Conservation (phyloP, 2,888 invertebrate species). For the Andrena hattorfiana region DNA sequence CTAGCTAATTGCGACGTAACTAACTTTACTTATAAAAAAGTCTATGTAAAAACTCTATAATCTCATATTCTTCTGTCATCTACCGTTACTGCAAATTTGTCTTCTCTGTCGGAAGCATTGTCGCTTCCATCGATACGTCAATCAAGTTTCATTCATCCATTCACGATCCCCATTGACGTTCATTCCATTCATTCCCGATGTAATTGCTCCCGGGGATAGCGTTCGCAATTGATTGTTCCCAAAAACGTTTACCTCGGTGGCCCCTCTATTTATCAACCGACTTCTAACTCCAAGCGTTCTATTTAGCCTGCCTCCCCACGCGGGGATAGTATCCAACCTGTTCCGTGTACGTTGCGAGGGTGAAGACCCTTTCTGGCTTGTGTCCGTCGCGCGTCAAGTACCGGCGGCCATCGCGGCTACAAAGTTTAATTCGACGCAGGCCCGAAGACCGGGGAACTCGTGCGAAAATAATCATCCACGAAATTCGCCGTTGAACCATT, state of each 20-base stretch:
- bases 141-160: not conserved
- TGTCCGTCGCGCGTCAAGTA: conserved; percentile 44
- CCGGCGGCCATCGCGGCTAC: conserved; percentile 18
- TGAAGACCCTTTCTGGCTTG: conserved; percentile 55
- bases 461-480: conserved; percentile 51
- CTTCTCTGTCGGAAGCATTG: no score
- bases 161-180: not conserved
- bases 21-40: no score
- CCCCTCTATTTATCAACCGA: conserved; percentile 29
- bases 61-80: no score
- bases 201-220: not conserved
- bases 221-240: not conserved
- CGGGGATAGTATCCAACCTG: conserved; percentile 44
- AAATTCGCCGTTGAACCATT: conserved; percentile 49
- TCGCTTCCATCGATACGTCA: no score
- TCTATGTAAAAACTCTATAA: no score
- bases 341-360: conserved; percentile 47
- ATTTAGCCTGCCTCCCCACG: conserved; percentile 32
- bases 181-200: not conserved
- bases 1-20: no score
- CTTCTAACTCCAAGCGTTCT: conserved; percentile 15
- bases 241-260: conserved; percentile 2
- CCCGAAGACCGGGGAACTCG: conserved; percentile 2
- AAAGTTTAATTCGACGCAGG: conserved; percentile 30
- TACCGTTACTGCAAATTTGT: no score